These are phyloP conservation scores for Characodon lateralis DNA, from an alignment of 2,797 vertebrate species.

Conservation along the genomic window DNA sequence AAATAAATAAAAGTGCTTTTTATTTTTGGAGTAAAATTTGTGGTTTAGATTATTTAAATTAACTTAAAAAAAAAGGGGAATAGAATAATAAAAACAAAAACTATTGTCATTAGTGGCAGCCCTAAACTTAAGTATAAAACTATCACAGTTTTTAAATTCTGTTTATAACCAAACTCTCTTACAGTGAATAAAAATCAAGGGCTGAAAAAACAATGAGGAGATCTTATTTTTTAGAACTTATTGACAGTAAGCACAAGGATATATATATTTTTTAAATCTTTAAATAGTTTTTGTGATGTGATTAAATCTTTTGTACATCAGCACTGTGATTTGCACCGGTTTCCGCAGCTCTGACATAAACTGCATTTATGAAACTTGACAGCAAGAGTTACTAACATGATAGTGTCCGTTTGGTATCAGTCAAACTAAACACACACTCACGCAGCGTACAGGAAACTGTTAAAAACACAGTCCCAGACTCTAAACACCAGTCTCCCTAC, in stretches of 20 bases:
- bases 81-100: background rate
- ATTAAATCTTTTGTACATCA: slow-evolving; percentile 24
- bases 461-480: slow-evolving; percentile 33
- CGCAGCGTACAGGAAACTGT: slow-evolving; percentile 16
- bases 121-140: background rate
- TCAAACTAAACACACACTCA: slow-evolving; percentile 26
- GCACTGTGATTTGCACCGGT: background rate
- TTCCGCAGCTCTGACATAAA: slow-evolving; percentile 38
- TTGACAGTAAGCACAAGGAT: too few species aligned
- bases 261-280: too few species aligned
- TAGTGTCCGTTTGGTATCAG: slow-evolving; percentile 35
- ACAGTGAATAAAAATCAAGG: background rate
- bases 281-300: background rate
- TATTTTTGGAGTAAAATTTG: background rate
- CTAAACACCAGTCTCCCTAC: slow-evolving; percentile 23
- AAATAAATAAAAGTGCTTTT: background rate
- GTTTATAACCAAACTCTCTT: background rate
- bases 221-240: too few species aligned
- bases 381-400: slow-evolving; percentile 41
- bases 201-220: background rate
- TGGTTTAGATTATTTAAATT: background rate
- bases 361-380: slow-evolving; percentile 43
- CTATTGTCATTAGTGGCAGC: background rate
- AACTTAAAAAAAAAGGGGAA: background rate
- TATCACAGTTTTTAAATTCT: background rate